Evolutionary conservation across 2,888 invertebrate genomes (phyloP), one percentile per base, ranked within the genome.

Genomic region (Rhyacophila evoluta): DNA sequence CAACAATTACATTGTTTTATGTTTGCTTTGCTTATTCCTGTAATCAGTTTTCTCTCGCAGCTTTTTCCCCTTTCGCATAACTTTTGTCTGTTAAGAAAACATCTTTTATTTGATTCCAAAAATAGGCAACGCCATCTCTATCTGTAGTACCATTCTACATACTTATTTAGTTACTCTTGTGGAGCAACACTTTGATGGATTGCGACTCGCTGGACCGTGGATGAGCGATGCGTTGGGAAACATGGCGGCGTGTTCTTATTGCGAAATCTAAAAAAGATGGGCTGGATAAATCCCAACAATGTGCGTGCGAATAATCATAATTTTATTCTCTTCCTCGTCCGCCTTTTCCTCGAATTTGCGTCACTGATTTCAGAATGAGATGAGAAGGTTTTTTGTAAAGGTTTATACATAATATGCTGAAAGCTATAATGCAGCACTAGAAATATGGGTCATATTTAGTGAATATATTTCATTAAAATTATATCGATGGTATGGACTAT

Each of bases 251-350:
- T 19, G 19, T 12, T 25, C 55, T 55, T 55, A 55, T 55, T 55
- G 10, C 25, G 19, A 55, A 55, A 55, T 55, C 25, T 19, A 55
- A 55, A 55, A 55, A 55, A 55, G 25, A 55, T 10, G 15, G 25
- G 5, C 8, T 2, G 2, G 8, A 55, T 55, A 19, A 2, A 10
- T 19, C 25, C 8, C 55, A 55, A 8, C 25, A 55, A 55, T 25
- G 55, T 55, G 55, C 55, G 55, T 55, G 55, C 25, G 19, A 55
- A 55, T 55, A 55, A 55, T 55, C 55, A 55, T 55, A 55, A 55
- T 55, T 55, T 8, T 25, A 33, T 33, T 33, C 29, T 33, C 29
- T 8, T 25, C 55, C 55, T 19, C 8, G 10, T 19, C 0, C 55
- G 19, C 29, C 29, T 33, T 33, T 33, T 33, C 29, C 6, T 33